Conservation (phyloP, 64 coral and sea anemone genomes). For the Trachythela sp. region DNA sequence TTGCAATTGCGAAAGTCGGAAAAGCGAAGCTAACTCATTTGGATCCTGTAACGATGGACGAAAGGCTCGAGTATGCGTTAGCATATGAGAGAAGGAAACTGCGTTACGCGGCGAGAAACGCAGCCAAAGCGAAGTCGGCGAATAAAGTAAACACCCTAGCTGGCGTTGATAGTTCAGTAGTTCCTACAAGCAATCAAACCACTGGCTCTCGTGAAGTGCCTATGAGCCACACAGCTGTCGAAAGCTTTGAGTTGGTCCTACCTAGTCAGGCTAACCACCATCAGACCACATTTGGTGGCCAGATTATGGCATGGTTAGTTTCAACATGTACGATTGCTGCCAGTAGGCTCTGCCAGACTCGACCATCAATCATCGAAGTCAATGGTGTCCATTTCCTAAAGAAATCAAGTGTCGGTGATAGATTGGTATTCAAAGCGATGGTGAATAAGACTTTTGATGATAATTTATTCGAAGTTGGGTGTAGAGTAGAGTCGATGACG, state of each 20-base stretch:
- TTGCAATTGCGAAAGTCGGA: constrained; percentile 27
- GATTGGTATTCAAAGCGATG: constrained; percentile 57
- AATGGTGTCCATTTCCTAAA: constrained; percentile 67
- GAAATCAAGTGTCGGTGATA: constrained; percentile 56
- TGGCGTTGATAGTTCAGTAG: background rate
- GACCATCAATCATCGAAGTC: constrained; percentile 43
- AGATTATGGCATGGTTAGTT: constrained; percentile 78
- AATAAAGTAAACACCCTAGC: background rate
- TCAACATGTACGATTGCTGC: constrained; percentile 62
- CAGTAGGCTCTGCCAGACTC: constrained; percentile 48
- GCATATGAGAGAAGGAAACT: constrained; percentile 65
- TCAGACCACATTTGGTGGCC: constrained; percentile 72
- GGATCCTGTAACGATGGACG: constrained; percentile 55
- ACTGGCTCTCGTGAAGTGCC: background rate
- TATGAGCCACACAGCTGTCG: background rate
- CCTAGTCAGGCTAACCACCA: constrained; percentile 70
- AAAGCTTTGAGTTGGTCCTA: constrained; percentile 70
- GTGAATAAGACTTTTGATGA: constrained; percentile 60
- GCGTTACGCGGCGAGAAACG: constrained; percentile 49
- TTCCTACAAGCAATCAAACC: background rate
- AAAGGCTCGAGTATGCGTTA: constrained; percentile 57
- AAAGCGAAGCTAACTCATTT: constrained; percentile 52
- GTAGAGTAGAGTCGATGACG: constrained; percentile 60
- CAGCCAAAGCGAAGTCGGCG: constrained; percentile 20
- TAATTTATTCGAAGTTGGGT: constrained; percentile 62